These are phyloP conservation scores for Rhizomys pruinosus DNA, from an alignment of 2,113 vertebrate species.

Conservation along the genomic window DNA sequence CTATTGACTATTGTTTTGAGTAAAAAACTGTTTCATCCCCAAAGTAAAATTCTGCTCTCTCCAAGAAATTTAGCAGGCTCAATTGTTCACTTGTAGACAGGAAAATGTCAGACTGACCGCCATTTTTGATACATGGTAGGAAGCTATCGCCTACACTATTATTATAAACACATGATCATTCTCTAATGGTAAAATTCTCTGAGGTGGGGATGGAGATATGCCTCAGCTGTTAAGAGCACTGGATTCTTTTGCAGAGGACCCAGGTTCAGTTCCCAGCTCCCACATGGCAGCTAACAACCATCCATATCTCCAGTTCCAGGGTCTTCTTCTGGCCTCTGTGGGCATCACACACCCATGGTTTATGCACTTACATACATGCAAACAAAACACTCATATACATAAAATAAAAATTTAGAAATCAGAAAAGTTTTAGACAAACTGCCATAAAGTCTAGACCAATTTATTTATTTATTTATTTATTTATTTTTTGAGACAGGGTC, in stretches of 20 bases:
- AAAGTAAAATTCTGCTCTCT: background rate
- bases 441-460: background rate
- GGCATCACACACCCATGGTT: no score
- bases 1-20: background rate
- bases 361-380: no score
- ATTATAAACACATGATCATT: background rate
- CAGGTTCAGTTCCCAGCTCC: no score
- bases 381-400: no score
- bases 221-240: no score
- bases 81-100: background rate
- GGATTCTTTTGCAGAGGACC: no score
- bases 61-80: background rate
- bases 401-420: no score
- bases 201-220: background rate
- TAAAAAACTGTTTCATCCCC: background rate
- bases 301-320: no score
- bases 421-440: slow-evolving; percentile 22
- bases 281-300: no score
- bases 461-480: no score
- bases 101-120: background rate
- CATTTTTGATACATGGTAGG: background rate
- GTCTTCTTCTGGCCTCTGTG: no score
- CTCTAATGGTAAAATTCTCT: slow-evolving; percentile 32
- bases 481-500: no score
- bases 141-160: background rate